Percentiles rank a stretch among this genome's conserved stretches.
These are phyloP conservation scores for Drosophila persimilis DNA, from an alignment of 1,140 invertebrate genomes.

Conservation along the genomic window DNA sequence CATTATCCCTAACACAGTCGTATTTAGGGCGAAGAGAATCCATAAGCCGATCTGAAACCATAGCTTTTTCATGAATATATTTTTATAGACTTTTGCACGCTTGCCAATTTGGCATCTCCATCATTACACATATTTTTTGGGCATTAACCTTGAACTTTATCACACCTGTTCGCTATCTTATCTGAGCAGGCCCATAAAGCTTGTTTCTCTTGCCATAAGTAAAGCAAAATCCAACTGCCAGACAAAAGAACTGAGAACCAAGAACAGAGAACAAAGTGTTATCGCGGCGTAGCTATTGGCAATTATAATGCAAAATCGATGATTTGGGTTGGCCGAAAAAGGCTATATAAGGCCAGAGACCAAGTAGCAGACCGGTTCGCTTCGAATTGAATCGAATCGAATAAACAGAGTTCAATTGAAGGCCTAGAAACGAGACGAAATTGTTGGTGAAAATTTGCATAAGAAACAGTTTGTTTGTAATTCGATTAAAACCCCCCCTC, in stretches of 20 bases:
- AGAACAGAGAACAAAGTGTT: constrained; percentile 37
- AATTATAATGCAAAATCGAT: constrained; percentile 62
- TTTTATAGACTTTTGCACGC: constrained; percentile 19
- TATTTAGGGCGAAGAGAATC: too few relatives aligned
- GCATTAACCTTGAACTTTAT: constrained; percentile 70
- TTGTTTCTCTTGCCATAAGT: constrained; percentile 26
- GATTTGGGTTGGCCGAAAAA: constrained; percentile 24
- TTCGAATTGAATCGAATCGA: constrained; percentile 20
- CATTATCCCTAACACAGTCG: too few relatives aligned
- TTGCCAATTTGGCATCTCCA: constrained; percentile 38
- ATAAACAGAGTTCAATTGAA: constrained; percentile 58
- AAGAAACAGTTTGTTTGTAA: constrained; percentile 13
- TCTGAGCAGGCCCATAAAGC: constrained; percentile 45
- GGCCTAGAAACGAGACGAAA: constrained; percentile 38
- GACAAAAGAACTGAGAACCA: constrained; percentile 27
- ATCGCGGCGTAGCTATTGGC: constrained; percentile 34
- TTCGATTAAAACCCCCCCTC: constrained; percentile 16
- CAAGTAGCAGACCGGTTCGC: constrained; percentile 57
- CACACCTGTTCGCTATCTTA: constrained; percentile 62
- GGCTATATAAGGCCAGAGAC: constrained; percentile 33
- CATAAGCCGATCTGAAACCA: not conserved
- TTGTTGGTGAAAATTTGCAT: constrained; percentile 51
- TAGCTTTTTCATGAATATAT: not conserved
- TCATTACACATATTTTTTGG: constrained; percentile 41
- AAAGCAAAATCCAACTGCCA: constrained; percentile 2